Percentiles rank a stretch among this genome's conserved stretches.
Conservation (phyloP, 30 jellyfish, hydroid and myxozoan species). For the Phacellophora camtschatica region DNA sequence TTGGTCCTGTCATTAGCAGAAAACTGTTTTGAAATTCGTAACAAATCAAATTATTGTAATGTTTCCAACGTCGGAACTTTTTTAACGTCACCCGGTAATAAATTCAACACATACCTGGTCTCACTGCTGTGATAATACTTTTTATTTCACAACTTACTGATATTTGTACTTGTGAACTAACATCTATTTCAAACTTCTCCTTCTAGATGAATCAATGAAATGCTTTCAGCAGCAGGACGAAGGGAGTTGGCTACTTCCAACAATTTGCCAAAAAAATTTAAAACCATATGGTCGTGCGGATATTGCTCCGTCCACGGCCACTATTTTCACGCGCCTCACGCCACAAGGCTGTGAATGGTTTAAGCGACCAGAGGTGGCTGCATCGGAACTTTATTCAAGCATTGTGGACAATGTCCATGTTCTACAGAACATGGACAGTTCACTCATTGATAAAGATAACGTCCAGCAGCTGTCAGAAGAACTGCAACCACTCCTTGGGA, state of each 20-base stretch:
- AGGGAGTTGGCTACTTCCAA: conserved; percentile 24
- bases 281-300: conserved; percentile 21
- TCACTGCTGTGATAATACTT: no score
- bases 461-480: background rate
- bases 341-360: conserved; percentile 47
- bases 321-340: background rate
- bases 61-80: no score
- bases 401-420: background rate
- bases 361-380: conserved; percentile 5
- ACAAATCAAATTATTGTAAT: no score
- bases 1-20: no score
- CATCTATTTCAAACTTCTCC: background rate
- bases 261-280: no score
- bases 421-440: background rate
- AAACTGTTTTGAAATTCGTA: no score
- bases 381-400: background rate
- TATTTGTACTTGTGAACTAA: no score
- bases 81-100: no score
- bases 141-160: no score
- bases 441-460: background rate
- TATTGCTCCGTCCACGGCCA: background rate
- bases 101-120: no score
- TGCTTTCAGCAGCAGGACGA: background rate
- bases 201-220: background rate
- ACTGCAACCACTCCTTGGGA: background rate